Evolutionary conservation across 2,797 vertebrate species (phyloP).

Genomic region (Falco rusticolus): DNA sequence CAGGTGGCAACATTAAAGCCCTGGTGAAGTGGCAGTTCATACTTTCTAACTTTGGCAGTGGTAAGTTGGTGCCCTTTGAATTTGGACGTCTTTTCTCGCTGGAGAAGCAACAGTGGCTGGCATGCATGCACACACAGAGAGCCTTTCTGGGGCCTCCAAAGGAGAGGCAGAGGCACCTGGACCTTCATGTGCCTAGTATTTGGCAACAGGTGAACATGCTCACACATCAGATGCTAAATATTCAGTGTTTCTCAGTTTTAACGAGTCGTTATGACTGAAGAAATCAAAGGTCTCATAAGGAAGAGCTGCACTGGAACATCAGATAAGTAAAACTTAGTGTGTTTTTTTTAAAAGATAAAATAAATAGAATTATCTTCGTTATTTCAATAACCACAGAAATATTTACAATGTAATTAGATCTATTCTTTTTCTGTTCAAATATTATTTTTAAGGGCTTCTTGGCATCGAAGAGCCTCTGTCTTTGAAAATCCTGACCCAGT

Average conservation of each 20-base stretch:
- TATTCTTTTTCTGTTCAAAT: slow-evolving; percentile 68
- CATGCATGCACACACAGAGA: not conserved
- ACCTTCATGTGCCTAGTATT: not conserved
- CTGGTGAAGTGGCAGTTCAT: not conserved
- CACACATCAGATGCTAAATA: slow-evolving; percentile 25
- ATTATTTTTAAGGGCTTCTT: slow-evolving; percentile 77
- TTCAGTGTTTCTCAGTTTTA: not conserved
- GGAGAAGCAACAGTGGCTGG: not conserved
- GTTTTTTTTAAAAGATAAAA: not conserved
- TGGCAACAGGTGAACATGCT: not conserved
- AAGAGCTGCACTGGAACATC: not conserved
- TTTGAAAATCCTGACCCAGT: slow-evolving; percentile 76
- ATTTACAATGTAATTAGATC: slow-evolving; percentile 68
- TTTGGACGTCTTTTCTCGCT: not conserved
- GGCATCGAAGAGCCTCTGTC: slow-evolving; percentile 68
- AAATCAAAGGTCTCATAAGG: slow-evolving; percentile 8
- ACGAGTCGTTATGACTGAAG: slow-evolving; percentile 28
- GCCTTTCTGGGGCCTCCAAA: not conserved
- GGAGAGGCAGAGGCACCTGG: not conserved
- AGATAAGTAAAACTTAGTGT: slow-evolving; percentile 13
- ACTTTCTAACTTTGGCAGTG: not conserved
- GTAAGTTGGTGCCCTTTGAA: not conserved
- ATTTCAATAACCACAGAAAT: slow-evolving; percentile 67
- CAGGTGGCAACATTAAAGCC: not conserved
- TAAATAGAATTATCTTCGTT: slow-evolving; percentile 62